phyloP scores from a whole-genome alignment of 2,797 vertebrate genomes.

The Hozukius guyotensis region DNA sequence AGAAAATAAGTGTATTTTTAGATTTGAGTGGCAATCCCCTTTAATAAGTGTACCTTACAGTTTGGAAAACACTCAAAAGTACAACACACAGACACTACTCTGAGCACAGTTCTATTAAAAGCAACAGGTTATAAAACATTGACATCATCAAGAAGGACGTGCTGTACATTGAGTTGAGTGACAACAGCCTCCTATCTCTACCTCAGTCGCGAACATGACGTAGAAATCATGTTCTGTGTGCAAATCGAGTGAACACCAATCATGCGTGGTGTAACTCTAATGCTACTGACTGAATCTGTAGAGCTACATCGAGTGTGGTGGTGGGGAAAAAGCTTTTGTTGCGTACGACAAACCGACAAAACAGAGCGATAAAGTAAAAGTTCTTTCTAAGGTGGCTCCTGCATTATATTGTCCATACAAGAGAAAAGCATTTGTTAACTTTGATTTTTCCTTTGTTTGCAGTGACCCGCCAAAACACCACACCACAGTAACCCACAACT shows the following conservation, averaged over 20 bases:
- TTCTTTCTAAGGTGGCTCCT: constrained; percentile 35
- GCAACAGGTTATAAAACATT: constrained; percentile 76
- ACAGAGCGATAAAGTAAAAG: constrained; percentile 48
- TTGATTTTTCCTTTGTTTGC: constrained; percentile 11
- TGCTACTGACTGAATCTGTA: constrained; percentile 73
- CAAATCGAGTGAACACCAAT: constrained; percentile 65
- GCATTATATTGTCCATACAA: constrained; percentile 46
- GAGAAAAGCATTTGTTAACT: constrained; percentile 39
- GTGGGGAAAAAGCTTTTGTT: constrained; percentile 39
- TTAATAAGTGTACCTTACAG: constrained; percentile 48
- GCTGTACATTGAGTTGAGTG: constrained; percentile 69
- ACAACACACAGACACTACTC: constrained; percentile 67
- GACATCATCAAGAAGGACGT: constrained; percentile 75
- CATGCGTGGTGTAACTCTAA: constrained; percentile 60
- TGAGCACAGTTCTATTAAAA: constrained; percentile 73
- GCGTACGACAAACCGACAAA: constrained; percentile 50
- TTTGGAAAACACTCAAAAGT: constrained; percentile 65
- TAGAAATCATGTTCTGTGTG: constrained; percentile 55
- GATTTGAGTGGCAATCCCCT: constrained; percentile 68
- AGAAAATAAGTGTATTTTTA: background rate
- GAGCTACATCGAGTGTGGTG: constrained; percentile 70
- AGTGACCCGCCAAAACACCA: constrained; percentile 5
- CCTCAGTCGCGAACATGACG: constrained; percentile 54
- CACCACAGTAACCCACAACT: constrained; percentile 11
- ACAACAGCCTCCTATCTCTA: constrained; percentile 50